phyloP scores from a whole-genome alignment of 2,797 vertebrate genomes.

The Cyclura pinguis region DNA sequence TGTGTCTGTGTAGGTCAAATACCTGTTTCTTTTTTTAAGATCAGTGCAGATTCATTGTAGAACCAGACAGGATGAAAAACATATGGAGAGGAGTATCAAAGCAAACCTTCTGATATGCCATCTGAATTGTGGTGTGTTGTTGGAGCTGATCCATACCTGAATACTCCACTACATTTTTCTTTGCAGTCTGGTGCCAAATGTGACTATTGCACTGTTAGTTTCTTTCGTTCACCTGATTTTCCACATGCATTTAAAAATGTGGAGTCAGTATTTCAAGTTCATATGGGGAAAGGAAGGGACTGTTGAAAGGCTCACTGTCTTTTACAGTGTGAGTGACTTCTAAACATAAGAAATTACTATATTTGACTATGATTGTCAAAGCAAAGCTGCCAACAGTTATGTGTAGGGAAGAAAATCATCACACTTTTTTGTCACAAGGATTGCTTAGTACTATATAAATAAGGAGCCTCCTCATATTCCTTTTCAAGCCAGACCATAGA shows the following conservation, averaged over 20 bases:
- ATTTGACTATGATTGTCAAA: not conserved
- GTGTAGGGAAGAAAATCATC: not conserved
- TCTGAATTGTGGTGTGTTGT: not conserved
- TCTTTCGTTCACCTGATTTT: not conserved
- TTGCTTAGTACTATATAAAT: not conserved
- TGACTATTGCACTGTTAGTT: too few relatives aligned
- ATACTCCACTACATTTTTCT: not conserved
- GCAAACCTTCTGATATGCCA: not conserved
- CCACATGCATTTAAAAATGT: not conserved
- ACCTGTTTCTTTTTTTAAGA: not conserved
- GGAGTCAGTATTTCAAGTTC: not conserved
- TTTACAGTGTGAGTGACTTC: not conserved
- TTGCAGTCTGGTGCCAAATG: not conserved
- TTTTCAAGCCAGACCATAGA: not conserved
- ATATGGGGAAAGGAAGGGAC: not conserved
- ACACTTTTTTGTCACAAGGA: not conserved
- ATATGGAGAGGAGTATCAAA: not conserved
- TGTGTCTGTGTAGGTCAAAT: not conserved
- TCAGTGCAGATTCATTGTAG: not conserved
- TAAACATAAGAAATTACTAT: not conserved
- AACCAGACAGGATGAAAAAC: not conserved
- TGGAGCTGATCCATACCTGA: not conserved
- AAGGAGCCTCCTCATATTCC: too few relatives aligned
- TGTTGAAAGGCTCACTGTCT: not conserved
- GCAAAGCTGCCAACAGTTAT: not conserved